phyloP scores from a whole-genome alignment of 2,888 invertebrate genomes.

The Lepeophtheirus nordmannii region DNA sequence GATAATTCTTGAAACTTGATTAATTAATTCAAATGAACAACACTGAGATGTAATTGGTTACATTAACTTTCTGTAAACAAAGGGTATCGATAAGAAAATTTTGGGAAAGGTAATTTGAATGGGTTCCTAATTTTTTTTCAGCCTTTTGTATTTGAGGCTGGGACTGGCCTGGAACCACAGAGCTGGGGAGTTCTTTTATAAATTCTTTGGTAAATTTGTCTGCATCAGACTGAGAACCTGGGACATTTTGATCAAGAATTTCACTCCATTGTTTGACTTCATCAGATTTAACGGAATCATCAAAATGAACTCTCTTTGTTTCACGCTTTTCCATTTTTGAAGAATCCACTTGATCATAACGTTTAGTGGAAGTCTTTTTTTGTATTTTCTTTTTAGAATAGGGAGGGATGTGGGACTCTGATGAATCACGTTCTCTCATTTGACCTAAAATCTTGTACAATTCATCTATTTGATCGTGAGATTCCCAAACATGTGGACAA shows the following conservation, averaged over 20 bases:
- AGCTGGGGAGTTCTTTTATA: neutral
- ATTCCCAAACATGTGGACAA: conserved; percentile 40
- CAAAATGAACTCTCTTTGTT: neutral
- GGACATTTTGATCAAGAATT: conserved; percentile 6
- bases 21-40: no score
- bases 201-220: conserved; percentile 19
- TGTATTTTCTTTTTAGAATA: neutral
- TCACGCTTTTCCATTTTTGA: neutral
- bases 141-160: neutral
- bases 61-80: no score
- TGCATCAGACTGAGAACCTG: conserved; percentile 18
- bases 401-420: neutral
- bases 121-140: neutral
- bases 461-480: conserved; percentile 11
- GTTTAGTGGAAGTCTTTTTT: neutral
- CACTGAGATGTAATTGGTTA: no score
- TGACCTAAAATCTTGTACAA: conserved; percentile 2
- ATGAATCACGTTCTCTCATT: conserved; percentile 3
- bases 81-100: no score
- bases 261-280: conserved; percentile 4
- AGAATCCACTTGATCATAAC: conserved; percentile 1
- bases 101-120: neutral
- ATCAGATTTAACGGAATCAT: neutral
- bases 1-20: no score
- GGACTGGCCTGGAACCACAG: neutral